These are phyloP conservation scores for Cacoxenus indagator DNA, from an alignment of 2,888 invertebrate genomes.

Conservation along the genomic window DNA sequence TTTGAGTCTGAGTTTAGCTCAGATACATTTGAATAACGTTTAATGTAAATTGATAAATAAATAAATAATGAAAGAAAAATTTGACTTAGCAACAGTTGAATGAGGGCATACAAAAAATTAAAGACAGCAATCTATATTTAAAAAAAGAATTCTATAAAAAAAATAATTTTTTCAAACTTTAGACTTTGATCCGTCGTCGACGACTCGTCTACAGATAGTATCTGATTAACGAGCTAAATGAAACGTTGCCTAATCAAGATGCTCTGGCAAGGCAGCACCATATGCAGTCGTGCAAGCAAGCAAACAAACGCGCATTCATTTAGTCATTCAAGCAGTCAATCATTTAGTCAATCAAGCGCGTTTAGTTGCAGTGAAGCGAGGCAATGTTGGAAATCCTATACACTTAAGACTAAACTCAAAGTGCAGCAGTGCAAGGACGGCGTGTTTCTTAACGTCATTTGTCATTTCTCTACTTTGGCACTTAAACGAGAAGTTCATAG, in stretches of 20 bases:
- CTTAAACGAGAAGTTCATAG: background rate
- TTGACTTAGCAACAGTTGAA: too few species aligned
- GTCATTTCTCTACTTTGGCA: conserved; percentile 26
- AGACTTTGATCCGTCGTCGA: background rate
- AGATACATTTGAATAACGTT: too few species aligned
- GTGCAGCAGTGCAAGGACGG: background rate
- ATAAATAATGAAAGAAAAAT: too few species aligned
- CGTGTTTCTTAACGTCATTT: conserved; percentile 9
- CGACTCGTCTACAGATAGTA: too few species aligned
- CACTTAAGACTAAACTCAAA: background rate
- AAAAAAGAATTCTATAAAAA: too few species aligned
- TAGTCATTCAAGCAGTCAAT: conserved; percentile 35
- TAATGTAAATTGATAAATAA: too few species aligned
- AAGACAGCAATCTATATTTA: too few species aligned
- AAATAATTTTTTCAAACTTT: background rate
- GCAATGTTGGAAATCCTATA: background rate
- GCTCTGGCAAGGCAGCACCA: background rate
- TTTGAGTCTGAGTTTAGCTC: too few species aligned
- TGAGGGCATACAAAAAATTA: too few species aligned
- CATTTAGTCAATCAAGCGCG: conserved; percentile 17
- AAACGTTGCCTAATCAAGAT: background rate
- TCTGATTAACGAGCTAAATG: background rate
- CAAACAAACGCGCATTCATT: conserved; percentile 30
- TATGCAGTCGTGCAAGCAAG: background rate
- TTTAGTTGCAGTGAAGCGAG: conserved; percentile 1